Conservation (phyloP, 2,113 vertebrate genomes). For the Siniperca knerii region DNA sequence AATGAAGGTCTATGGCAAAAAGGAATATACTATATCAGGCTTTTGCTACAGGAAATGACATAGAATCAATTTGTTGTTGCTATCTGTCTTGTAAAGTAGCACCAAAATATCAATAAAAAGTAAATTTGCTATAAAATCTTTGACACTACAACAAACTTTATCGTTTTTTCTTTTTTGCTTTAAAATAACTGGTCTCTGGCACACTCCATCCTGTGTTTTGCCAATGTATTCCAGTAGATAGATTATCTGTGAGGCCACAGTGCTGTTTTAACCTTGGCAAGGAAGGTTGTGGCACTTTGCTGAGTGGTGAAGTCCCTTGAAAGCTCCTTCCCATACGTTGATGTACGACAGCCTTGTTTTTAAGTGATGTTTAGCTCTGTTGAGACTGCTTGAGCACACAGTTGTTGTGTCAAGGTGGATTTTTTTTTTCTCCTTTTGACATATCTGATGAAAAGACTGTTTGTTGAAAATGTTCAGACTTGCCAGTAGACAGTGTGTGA, state of each 20-base stretch:
- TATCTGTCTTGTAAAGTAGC: background rate
- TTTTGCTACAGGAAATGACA: background rate
- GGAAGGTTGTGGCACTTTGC: slow-evolving; percentile 64
- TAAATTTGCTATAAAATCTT: background rate
- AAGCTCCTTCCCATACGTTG: slow-evolving; percentile 71
- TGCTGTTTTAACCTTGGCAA: slow-evolving; percentile 75
- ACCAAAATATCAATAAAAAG: background rate
- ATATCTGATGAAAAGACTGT: slow-evolving; percentile 70
- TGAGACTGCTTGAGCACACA: slow-evolving; percentile 57
- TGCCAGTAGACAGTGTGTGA: slow-evolving; percentile 4
- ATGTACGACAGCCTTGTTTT: slow-evolving; percentile 73
- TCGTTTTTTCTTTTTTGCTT: background rate
- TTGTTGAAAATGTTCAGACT: slow-evolving; percentile 38
- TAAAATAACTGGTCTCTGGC: slow-evolving; percentile 11
- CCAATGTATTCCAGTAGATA: slow-evolving; percentile 48
- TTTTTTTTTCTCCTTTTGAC: slow-evolving; percentile 52
- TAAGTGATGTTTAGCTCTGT: slow-evolving; percentile 75
- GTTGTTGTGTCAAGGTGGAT: slow-evolving; percentile 60
- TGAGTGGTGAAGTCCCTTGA: slow-evolving; percentile 68
- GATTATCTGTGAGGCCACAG: slow-evolving; percentile 59
- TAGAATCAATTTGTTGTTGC: background rate
- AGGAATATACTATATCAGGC: background rate
- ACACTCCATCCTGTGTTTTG: slow-evolving; percentile 27
- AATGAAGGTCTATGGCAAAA: background rate
- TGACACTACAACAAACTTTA: background rate